Evolutionary conservation across 2,113 vertebrate genomes (phyloP).

Genomic region (Planiliza haematocheilus): DNA sequence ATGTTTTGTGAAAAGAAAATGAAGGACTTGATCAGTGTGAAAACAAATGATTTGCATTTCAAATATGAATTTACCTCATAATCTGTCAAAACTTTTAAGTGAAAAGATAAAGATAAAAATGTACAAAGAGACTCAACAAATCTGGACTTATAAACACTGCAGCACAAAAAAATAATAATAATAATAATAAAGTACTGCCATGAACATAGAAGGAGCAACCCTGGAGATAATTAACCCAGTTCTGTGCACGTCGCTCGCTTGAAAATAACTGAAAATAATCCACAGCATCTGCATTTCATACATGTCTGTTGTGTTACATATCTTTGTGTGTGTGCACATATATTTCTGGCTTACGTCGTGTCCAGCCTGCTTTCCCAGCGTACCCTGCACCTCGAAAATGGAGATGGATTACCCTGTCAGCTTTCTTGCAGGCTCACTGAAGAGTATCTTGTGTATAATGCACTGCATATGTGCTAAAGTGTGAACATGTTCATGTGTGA

Average conservation of each 20-base stretch:
- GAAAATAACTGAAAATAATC: conserved; percentile 37
- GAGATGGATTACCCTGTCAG: conserved; percentile 74
- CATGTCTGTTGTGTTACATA: not conserved
- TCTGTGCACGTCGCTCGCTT: conserved; percentile 20
- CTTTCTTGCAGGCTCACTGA: conserved; percentile 35
- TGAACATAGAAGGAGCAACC: no score
- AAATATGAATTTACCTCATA: not conserved
- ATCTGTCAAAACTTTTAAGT: not conserved
- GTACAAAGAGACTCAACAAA: no score
- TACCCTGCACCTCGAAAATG: conserved; percentile 48
- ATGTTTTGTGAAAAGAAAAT: no score
- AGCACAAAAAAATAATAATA: no score
- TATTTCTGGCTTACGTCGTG: conserved; percentile 22
- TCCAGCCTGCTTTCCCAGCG: conserved; percentile 44
- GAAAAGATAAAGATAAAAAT: no score
- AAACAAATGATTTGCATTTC: not conserved
- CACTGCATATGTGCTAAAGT: conserved; percentile 19
- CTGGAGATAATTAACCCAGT: no score
- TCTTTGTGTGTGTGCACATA: conserved; percentile 2
- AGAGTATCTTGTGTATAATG: conserved; percentile 42
- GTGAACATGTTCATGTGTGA: not conserved
- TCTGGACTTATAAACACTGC: no score
- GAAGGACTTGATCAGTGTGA: no score
- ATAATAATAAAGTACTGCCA: not conserved
- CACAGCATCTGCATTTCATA: not conserved